These are phyloP conservation scores for Zaprionus gabonicus DNA, from an alignment of 1,140 invertebrate genomes.

Conservation along the genomic window DNA sequence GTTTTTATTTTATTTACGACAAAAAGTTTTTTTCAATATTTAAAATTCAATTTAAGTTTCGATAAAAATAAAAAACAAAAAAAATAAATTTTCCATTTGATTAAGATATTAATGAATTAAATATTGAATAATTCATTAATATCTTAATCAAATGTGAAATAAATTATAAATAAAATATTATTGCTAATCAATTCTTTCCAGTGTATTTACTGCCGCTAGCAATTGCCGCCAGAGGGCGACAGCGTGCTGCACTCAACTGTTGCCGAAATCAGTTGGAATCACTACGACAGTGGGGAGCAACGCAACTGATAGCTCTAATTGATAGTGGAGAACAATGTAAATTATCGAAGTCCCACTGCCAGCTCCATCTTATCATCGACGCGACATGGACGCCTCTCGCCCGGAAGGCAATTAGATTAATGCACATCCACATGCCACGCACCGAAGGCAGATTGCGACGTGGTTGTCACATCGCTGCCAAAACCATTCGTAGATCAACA, in stretches of 20 bases:
- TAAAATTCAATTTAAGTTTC: too few relatives aligned
- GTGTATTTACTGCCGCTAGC: not conserved
- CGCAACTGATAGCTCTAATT: constrained; percentile 50
- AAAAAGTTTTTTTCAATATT: too few relatives aligned
- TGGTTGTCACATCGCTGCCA: not conserved
- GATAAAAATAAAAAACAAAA: too few relatives aligned
- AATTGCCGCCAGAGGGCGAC: constrained; percentile 31
- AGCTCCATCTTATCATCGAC: constrained; percentile 39
- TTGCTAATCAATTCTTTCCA: not conserved
- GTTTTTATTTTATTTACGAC: too few relatives aligned
- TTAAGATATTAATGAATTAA: too few relatives aligned
- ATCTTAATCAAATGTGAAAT: not conserved
- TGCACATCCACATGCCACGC: constrained; percentile 64
- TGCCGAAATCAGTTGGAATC: constrained; percentile 6
- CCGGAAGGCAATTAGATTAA: constrained; percentile 64
- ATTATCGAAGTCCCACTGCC: constrained; percentile 17
- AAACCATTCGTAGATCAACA: constrained; percentile 41
- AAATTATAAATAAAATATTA: not conserved
- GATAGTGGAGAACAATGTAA: constrained; percentile 66
- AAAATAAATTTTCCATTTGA: not conserved
- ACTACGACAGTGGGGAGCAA: not conserved
- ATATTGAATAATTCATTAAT: not conserved
- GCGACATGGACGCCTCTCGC: not conserved
- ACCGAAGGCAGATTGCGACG: constrained; percentile 25
- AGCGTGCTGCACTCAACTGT: not conserved